Base-by-base conservation (phyloP, 2,888 invertebrate genomes). In the Thymelicus acteon region DNA sequence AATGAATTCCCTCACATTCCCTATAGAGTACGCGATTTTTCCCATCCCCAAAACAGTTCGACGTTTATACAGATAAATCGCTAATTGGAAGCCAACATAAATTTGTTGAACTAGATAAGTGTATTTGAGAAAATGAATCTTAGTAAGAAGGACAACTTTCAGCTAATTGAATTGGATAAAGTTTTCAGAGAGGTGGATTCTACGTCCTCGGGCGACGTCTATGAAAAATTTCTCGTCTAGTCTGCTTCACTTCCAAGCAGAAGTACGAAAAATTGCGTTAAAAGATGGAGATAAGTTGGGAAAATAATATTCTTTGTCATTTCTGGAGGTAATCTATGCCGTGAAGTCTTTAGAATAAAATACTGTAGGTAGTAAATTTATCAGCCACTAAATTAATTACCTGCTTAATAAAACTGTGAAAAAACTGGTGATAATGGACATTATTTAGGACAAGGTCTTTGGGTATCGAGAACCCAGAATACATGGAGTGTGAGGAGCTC, bases 221-320 rank as follows among this genome's bases (percentile, higher is more conserved):
- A 49, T 49, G 66, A 58, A 58, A 58, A 47, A 47, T 58, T 31
- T 37, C 48, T 54, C 58, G 66, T 60, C 48, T 13, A 66, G 31
- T 58, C 47, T 58, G 66, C 58, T 67, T 39, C 58, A 49, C 48
- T 49, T 6, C 48, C 40, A n/a, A 39, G 52, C 24, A 15, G 40
- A 60, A 72, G 64, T 63, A 73, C 80, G 74, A 48, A 67, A 66
- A 67, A 67, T 48, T 67, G 12, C 60, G 39, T 49, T n/a, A 61
- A 77, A 83, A 88, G 85, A 88, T 87, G 79, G 77, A 85, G 82
- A 87, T 89, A 89, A 88, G 81, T 90, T 90, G 79, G 71, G 79
- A 80, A 84, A 86, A 86, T 86, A 84, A 82, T 71, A 63, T 67
- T 62, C 60, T 40, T 49, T 70, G 40, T 67, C 40, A 7, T 52